phyloP scores from a whole-genome alignment of 2,888 invertebrate species.

The Yponomeuta malinellus region DNA sequence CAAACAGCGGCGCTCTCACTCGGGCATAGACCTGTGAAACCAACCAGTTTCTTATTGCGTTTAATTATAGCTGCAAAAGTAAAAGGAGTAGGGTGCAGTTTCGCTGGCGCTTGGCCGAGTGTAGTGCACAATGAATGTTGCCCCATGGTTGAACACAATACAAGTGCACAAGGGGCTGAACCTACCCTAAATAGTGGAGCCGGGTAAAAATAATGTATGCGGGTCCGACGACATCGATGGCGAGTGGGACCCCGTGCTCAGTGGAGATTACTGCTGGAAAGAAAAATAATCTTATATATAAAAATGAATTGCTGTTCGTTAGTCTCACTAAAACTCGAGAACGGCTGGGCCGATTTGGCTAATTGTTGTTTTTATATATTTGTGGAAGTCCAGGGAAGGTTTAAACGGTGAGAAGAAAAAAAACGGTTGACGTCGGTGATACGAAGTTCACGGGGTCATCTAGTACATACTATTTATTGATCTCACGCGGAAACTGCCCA shows the following conservation, averaged over 20 bases:
- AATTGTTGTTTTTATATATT: too few species aligned
- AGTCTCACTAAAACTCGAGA: too few species aligned
- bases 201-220: slow-evolving; percentile 32
- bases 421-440: too few species aligned
- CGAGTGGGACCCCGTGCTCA: neutral
- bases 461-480: neutral
- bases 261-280: neutral
- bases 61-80: neutral
- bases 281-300: neutral
- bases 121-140: slow-evolving; percentile 62
- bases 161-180: slow-evolving; percentile 57
- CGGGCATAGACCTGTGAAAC: neutral
- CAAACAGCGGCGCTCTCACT: neutral
- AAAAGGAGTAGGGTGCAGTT: neutral
- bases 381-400: too few species aligned
- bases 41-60: neutral
- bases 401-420: too few species aligned
- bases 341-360: too few species aligned
- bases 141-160: slow-evolving; percentile 67
- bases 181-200: slow-evolving; percentile 45
- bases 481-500: neutral
- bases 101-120: slow-evolving; percentile 8
- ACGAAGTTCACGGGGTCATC: too few species aligned
- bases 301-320: too few species aligned
- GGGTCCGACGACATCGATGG: slow-evolving; percentile 1